Evolutionary conservation across 2,888 invertebrate species (phyloP).

Genomic region (Drosophila mulleri): DNA sequence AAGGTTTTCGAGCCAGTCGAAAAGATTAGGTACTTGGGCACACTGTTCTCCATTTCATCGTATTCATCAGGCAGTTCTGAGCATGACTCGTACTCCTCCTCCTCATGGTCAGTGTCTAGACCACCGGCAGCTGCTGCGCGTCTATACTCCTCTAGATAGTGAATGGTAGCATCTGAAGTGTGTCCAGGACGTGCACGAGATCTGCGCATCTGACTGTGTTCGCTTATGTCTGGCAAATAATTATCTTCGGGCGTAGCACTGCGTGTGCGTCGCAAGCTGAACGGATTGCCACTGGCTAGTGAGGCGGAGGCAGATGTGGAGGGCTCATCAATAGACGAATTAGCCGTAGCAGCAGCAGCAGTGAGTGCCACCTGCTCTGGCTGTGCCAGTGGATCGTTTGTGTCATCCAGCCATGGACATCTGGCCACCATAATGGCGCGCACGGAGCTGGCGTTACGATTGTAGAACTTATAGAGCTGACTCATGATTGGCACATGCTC

Average conservation of each 20-base stretch:
- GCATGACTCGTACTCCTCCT: constrained; percentile 41
- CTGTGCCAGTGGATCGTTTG: constrained; percentile 75
- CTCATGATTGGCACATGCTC: constrained; percentile 92
- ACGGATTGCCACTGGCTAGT: constrained; percentile 77
- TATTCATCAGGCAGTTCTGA: constrained; percentile 85
- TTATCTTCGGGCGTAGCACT: constrained; percentile 62
- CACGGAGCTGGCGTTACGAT: constrained; percentile 92
- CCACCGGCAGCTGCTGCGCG: constrained; percentile 55
- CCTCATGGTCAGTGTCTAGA: constrained; percentile 47
- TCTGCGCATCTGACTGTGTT: constrained; percentile 51
- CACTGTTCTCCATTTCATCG: constrained; percentile 88
- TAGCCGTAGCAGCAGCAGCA: neutral
- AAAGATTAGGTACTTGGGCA: constrained; percentile 89
- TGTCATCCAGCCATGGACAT: constrained; percentile 86
- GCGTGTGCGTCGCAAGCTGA: constrained; percentile 67
- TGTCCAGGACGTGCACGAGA: constrained; percentile 42
- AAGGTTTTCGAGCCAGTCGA: constrained; percentile 93
- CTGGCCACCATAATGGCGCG: constrained; percentile 91
- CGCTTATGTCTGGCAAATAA: constrained; percentile 66
- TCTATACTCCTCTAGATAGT: constrained; percentile 88
- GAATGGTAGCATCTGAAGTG: constrained; percentile 85
- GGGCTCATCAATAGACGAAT: constrained; percentile 29
- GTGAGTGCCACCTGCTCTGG: neutral
- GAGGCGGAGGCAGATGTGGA: constrained; percentile 29
- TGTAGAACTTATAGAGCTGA: constrained; percentile 90